These are phyloP conservation scores for Steinernema carpocapsae DNA, from an alignment of 2,888 invertebrate genomes.

Conservation along the genomic window DNA sequence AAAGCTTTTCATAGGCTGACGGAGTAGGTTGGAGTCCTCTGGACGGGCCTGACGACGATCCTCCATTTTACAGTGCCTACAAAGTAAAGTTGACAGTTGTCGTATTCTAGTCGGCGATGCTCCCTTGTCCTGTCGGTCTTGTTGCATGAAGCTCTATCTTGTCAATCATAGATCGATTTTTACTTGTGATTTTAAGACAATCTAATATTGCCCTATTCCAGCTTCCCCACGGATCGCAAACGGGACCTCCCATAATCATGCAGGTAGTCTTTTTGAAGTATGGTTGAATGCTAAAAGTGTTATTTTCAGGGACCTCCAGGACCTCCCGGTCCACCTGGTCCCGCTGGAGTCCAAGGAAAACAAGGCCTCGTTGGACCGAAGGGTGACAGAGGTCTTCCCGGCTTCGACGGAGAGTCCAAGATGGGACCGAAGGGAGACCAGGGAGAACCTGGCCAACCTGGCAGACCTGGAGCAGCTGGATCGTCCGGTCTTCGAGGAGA, in stretches of 20 bases:
- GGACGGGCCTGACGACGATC: slow-evolving; percentile 37
- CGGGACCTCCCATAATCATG: slow-evolving; percentile 30
- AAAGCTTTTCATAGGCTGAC: slow-evolving; percentile 38
- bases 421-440: slow-evolving; percentile 66
- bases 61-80: slow-evolving; percentile 41
- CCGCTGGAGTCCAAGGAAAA: slow-evolving; percentile 46
- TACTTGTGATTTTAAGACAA: neutral
- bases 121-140: slow-evolving; percentile 2
- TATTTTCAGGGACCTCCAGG: slow-evolving; percentile 44
- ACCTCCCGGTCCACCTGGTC: slow-evolving; percentile 47
- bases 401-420: slow-evolving; percentile 67
- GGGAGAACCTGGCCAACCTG: slow-evolving; percentile 60
- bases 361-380: slow-evolving; percentile 54
- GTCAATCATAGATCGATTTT: slow-evolving; percentile 21
- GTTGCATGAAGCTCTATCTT: slow-evolving; percentile 21
- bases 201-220: neutral
- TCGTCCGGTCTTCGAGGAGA: slow-evolving; percentile 59
- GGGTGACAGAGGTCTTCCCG: slow-evolving; percentile 67
- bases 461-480: slow-evolving; percentile 60
- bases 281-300: neutral
- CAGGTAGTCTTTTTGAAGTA: slow-evolving; percentile 7
- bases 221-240: slow-evolving; percentile 6
- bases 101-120: slow-evolving; percentile 33
- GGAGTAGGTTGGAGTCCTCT: slow-evolving; percentile 40
- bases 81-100: slow-evolving; percentile 27